Conservation (phyloP, 2,113 vertebrate species). For the Poeciliopsis turrubarensis region DNA sequence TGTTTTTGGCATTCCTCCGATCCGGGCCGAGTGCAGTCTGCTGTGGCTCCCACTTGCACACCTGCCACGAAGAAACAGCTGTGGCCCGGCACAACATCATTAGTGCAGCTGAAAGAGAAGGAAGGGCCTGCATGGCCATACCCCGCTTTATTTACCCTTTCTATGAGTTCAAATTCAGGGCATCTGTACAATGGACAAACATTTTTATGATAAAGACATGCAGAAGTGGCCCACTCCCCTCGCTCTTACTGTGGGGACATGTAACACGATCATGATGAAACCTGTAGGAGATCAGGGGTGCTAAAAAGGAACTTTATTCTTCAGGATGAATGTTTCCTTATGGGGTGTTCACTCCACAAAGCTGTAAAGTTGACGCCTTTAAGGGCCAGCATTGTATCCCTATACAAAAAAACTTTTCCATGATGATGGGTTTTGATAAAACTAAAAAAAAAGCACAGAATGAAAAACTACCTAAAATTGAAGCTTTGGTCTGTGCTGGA, state of each 20-base stretch:
- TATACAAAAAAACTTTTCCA: slow-evolving; percentile 6
- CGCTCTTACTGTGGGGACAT: slow-evolving; percentile 11
- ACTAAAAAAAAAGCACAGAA: slow-evolving; percentile 15
- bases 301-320: slow-evolving; percentile 66
- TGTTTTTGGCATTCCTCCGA: slow-evolving; percentile 73
- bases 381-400: slow-evolving; percentile 25
- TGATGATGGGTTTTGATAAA: slow-evolving; percentile 22
- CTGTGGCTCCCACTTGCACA: slow-evolving; percentile 72
- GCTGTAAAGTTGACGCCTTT: slow-evolving; percentile 37
- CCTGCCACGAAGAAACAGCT: slow-evolving; percentile 81
- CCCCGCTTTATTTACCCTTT: slow-evolving; percentile 59
- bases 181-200: slow-evolving; percentile 66
- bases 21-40: slow-evolving; percentile 57
- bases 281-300: slow-evolving; percentile 58
- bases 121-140: slow-evolving; percentile 58
- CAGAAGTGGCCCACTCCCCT: slow-evolving; percentile 26
- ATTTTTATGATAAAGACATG: slow-evolving; percentile 64
- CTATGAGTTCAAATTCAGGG: slow-evolving; percentile 66
- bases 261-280: slow-evolving; percentile 64
- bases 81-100: slow-evolving; percentile 80
- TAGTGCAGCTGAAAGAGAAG: slow-evolving; percentile 76
- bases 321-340: slow-evolving; percentile 48
- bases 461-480: slow-evolving; percentile 22
- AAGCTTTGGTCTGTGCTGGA: slow-evolving; percentile 14
- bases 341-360: slow-evolving; percentile 37